Evolutionary conservation across 2,888 invertebrate genomes (phyloP).

Genomic region (Saturnia japonica): DNA sequence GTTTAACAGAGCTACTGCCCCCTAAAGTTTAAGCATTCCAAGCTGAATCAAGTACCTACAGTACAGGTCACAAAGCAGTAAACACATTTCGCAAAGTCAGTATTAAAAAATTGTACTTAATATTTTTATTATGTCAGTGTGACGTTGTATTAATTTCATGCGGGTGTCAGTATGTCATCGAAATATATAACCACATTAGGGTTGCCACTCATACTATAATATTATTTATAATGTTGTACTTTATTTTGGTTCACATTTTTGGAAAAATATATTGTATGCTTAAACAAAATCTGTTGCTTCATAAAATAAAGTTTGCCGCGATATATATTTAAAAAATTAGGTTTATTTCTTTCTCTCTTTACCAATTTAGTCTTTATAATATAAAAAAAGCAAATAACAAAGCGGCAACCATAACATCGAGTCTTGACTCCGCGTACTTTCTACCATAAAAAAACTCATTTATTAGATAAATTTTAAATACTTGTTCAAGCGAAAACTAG

Average conservation of each 20-base stretch:
- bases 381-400: too few species aligned
- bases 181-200: neutral
- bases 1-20: neutral
- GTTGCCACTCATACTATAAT: neutral
- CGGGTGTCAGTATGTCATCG: conserved; percentile 10
- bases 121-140: neutral
- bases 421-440: conserved; percentile 4
- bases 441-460: conserved; percentile 10
- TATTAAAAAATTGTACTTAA: neutral
- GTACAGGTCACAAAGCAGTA: neutral
- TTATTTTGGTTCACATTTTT: neutral
- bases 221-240: neutral
- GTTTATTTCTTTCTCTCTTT: neutral
- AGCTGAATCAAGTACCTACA: neutral
- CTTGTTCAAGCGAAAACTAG: conserved; percentile 6
- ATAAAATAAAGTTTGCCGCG: neutral
- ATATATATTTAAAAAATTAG: neutral
- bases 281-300: neutral
- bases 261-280: neutral
- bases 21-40: neutral
- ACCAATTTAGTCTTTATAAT: too few species aligned
- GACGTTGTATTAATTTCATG: neutral
- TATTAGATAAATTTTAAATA: neutral
- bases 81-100: neutral
- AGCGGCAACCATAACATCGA: neutral